These are phyloP conservation scores for Plecotus auritus DNA, from an alignment of 2,113 vertebrate genomes.

Conservation along the genomic window DNA sequence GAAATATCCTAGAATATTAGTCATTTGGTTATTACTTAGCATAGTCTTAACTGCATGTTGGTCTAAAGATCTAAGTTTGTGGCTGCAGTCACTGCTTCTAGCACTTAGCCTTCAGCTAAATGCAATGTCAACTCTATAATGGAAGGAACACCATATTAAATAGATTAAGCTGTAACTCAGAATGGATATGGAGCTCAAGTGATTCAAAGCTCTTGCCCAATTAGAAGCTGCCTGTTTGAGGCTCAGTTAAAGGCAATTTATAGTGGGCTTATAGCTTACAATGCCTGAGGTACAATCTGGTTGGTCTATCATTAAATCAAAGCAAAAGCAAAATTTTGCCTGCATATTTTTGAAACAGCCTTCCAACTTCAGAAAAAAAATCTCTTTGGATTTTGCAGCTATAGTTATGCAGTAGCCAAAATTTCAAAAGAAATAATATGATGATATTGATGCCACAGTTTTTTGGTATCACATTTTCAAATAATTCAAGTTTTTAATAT, in stretches of 20 bases:
- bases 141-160: slow-evolving; percentile 21
- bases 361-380: background rate
- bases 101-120: background rate
- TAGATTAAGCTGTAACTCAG: background rate
- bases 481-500: background rate
- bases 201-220: background rate
- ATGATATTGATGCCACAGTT: background rate
- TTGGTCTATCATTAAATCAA: slow-evolving; percentile 43
- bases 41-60: background rate
- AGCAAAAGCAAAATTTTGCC: slow-evolving; percentile 26
- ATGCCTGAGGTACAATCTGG: background rate
- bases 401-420: background rate
- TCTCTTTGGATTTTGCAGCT: background rate
- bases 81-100: background rate
- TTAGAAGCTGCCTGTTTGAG: background rate
- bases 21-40: background rate
- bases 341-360: background rate
- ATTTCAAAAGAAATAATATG: slow-evolving; percentile 4
- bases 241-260: background rate
- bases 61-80: background rate
- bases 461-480: background rate
- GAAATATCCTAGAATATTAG: background rate
- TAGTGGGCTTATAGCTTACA: background rate
- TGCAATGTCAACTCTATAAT: background rate
- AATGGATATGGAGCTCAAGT: background rate